Conservation (phyloP, 2,888 invertebrate species). For the Agonum fuliginosum region DNA sequence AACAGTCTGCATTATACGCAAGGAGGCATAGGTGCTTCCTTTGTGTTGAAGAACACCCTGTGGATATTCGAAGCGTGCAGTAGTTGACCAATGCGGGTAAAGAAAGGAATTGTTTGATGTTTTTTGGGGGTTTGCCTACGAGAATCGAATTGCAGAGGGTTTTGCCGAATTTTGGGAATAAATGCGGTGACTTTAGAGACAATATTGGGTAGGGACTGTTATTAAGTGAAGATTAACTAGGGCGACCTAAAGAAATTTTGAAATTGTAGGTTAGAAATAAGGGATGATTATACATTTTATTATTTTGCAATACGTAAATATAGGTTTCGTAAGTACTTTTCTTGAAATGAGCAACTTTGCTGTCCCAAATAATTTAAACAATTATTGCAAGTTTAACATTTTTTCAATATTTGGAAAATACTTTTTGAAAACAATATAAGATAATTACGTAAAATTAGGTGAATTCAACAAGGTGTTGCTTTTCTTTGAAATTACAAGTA, state of each 20-base stretch:
- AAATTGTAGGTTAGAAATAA: conserved; percentile 18
- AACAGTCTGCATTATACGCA: conserved; percentile 29
- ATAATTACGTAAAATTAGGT: no score
- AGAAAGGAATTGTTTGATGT: conserved; percentile 33
- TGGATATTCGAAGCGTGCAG: not conserved
- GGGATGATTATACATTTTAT: conserved; percentile 29
- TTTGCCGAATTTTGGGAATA: conserved; percentile 25
- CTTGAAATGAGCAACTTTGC: not conserved
- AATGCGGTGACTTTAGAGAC: conserved; percentile 47
- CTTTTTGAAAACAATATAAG: no score
- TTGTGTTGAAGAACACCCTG: conserved; percentile 27
- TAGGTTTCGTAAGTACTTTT: not conserved
- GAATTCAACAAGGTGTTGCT: no score
- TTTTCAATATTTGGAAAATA: no score
- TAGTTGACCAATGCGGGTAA: conserved; percentile 9
- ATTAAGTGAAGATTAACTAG: not conserved
- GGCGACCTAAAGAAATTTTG: no score
- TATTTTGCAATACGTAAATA: conserved; percentile 16
- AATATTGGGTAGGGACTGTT: conserved; percentile 11
- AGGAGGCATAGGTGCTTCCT: conserved; percentile 15
- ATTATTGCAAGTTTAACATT: no score
- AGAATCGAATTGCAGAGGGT: conserved; percentile 9
- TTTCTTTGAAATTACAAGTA: no score
- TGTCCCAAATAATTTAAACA: no score
- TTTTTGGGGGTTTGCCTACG: conserved; percentile 45